Base-by-base conservation (phyloP, 1,140 invertebrate species). In the Acyrthosiphon pisum region DNA sequence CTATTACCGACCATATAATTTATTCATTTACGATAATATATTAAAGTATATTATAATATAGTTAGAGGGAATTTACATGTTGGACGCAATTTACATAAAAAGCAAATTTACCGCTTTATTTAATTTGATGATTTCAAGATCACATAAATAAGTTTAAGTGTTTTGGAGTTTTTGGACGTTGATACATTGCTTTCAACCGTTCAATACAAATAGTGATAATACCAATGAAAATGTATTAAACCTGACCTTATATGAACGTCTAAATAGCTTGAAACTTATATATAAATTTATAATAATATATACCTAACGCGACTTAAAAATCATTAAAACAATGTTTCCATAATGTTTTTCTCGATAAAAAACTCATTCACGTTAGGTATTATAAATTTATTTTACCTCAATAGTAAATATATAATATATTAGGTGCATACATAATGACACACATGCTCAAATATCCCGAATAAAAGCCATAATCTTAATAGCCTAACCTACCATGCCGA, bases 61-160 rank as follows among this genome's bases (percentile, higher is more conserved):
- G 26, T 37, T 22, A 48, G 26, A 48, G 44, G 11, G 30, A 87
- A 87, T 46, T 26, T n/a, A 37, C 20, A 9, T 9, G 35, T 89
- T 9, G 50, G 22, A 89, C 50, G 48, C 22, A 6, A 89, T 89
- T 89, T 89, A 90, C 88, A 90, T 90, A 90, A 90, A 90, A 90
- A 90, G 23, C 88, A 30, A 90, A 90, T 90, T 56, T 50, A 89
- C 35, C 88, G 26, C 88, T 37, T 89, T 86, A 18, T 30, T 37
- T 37, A 37, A 37, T 83, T 87, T 48, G 26, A 87, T n/a, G 41
- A 37, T 90, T 90, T 90, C 2, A 56, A 50, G 48, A 88, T 88
- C 86, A 30, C 30, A 48, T 87, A 30, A 84, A 41, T 76, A n/a
- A n/a, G 14, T n/a, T 76, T 76, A 83, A 83, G 37, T 84, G 23